phyloP scores from a whole-genome alignment of 2,113 vertebrate species.

The Carassius carassius region DNA sequence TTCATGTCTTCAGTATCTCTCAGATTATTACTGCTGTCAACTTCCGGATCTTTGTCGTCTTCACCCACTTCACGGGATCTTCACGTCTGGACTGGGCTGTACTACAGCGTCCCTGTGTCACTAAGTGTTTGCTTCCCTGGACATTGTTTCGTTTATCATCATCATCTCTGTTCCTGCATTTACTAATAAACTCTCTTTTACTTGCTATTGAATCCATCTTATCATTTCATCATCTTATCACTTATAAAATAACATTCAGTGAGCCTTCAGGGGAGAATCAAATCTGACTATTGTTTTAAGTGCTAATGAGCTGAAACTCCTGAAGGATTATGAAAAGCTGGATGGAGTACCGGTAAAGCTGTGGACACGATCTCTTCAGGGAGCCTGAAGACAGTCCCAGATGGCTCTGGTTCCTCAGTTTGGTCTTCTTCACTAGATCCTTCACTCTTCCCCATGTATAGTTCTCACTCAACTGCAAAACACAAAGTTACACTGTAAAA shows the following conservation, averaged over 20 bases:
- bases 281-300: conserved; percentile 7
- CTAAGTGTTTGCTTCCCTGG: too few relatives aligned
- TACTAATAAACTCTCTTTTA: too few relatives aligned
- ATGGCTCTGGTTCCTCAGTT: conserved; percentile 74
- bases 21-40: too few relatives aligned
- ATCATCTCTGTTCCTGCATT: too few relatives aligned
- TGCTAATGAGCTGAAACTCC: conserved; percentile 31
- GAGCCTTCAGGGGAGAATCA: conserved; percentile 2
- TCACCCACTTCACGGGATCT: too few relatives aligned
- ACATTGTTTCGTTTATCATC: too few relatives aligned
- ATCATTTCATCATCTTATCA: too few relatives aligned
- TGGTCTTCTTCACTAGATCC: conserved; percentile 80
- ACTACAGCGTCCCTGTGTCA: too few relatives aligned
- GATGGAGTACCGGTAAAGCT: conserved; percentile 78
- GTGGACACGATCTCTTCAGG: conserved; percentile 86
- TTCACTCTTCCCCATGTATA: conserved; percentile 79
- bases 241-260: neutral
- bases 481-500: neutral
- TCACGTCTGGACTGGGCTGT: too few relatives aligned
- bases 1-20: too few relatives aligned
- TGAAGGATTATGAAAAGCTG: neutral
- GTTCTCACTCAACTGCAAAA: conserved; percentile 71
- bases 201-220: too few relatives aligned
- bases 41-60: too few relatives aligned
- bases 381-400: conserved; percentile 74